Base-by-base conservation (phyloP, 2,888 invertebrate genomes). In the Carcina quercana region DNA sequence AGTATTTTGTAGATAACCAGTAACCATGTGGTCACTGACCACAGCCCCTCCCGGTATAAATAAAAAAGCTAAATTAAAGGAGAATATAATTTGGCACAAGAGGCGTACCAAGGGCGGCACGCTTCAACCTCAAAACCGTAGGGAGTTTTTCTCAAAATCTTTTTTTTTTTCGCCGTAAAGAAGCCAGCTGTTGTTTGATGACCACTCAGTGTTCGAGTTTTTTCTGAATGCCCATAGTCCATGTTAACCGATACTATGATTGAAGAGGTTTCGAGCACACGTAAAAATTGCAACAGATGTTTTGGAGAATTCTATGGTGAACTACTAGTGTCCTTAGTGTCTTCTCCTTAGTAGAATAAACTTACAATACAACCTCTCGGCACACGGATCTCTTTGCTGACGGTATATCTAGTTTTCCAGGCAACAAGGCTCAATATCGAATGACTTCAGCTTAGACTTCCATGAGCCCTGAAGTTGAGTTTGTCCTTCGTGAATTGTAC, bases 101-200 rank as follows among this genome's bases (percentile, higher is more conserved):
- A 70, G 75, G 78, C 73, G 75, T 67, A 47, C 35, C 56, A 38
- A 34, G 55, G 73, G 74, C 78, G 79, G 80, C 78, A 79, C 80
- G 73, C 73, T 80, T 45, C 74, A 59, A 62, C 62, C 68, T 60
- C 64, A 59, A 62, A 63, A 59, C n/a, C 50, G 55, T 46, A 42
- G 43, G 37, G 50, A 54, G 67, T 69, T 67, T 67, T 65, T 58
- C 44, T 42, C 33, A 32, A 36, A 43, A 24, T 34, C 15, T 47
- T 59, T 61, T 66, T 64, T 54, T 50, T 32, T 17, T 11, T 15
- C 6, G 12, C 10, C 11, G 11, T 13, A 30, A 41, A 48, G 45
- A 55, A 54, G 45, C 57, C 82, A 82, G 75, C 74, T 82, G 82
- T 64, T 71, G 62, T 70, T 69, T 60, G 72, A 72, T 76, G 79